Evolutionary conservation across 2,797 vertebrate genomes (phyloP), one percentile per base, ranked within the genome.

Genomic region (Oophaga sylvatica): DNA sequence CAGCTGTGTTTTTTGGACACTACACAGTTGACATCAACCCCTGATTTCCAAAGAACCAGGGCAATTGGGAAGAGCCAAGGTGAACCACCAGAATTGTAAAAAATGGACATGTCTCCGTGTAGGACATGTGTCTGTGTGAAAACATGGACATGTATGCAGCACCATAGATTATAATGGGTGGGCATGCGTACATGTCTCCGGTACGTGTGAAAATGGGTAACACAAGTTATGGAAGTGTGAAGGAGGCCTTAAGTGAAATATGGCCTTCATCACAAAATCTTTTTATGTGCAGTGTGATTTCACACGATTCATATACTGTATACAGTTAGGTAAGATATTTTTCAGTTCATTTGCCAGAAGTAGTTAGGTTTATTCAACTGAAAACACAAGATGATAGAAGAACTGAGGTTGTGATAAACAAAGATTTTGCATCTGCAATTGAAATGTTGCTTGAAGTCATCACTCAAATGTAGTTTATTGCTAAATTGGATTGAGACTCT

Each of bases 351-450:
- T 81, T 81, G 59, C 57, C 56, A 45, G 15, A 84, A 35, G 56
- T 26, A 62, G 70, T 76, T 76, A 77, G 17, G 71, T 76, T 85
- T 78, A 78, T 65, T 85, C 35, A 85, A 65, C 22, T 78, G n/a
- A 78, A 78, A 77, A 77, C 31, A 65, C 56, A 16, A 78, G 78
- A 78, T 85, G 17, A 48, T 81, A 63, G 79, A 81, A 81, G 65
- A 35, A 65, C 60, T 77, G 60, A 45, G 56, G 73, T 78, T 41
- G 31, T 77, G 73, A 77, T 78, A 85, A 76, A 78, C 29, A 56
- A 65, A 48, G 16, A 48, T 84, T 84, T 77, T 76, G 53, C 35
- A 29, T 29, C 67, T 84, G 20, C 15, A 63, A 63, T 0, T 17
- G 57, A 22, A 35, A 84, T 20, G 10, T 29, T 63, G 35, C 53